Evolutionary conservation across 2,888 invertebrate genomes (phyloP).

Genomic region (Microctonus aethiopoides): DNA sequence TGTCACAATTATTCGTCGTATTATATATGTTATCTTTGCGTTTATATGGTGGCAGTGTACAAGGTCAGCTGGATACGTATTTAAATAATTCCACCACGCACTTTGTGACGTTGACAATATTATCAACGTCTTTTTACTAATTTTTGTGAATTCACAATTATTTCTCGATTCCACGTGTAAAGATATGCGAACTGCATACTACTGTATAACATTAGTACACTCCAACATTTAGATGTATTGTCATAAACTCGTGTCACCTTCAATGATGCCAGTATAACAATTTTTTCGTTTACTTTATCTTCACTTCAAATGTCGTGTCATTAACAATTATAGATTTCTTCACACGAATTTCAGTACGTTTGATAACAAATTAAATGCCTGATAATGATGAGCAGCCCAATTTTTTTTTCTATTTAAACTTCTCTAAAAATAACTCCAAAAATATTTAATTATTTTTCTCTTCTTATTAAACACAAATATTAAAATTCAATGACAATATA

Average conservation of each 20-base stretch:
- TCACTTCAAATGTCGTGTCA: neutral
- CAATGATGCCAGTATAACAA: slow-evolving; percentile 54
- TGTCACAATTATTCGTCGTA: slow-evolving; percentile 13
- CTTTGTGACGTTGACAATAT: slow-evolving; percentile 7
- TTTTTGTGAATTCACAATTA: slow-evolving; percentile 92
- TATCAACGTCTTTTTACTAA: slow-evolving; percentile 91
- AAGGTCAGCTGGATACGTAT: slow-evolving; percentile 39
- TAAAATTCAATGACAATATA: too few relatives aligned
- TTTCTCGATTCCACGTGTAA: slow-evolving; percentile 93
- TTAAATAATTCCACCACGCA: slow-evolving; percentile 4
- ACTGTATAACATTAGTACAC: slow-evolving; percentile 67
- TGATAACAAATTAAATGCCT: neutral
- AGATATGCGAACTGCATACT: slow-evolving; percentile 83
- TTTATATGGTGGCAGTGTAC: slow-evolving; percentile 36
- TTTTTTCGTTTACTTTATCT: neutral
- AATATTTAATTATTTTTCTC: too few relatives aligned
- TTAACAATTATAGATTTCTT: neutral
- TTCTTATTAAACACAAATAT: too few relatives aligned
- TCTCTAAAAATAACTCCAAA: neutral
- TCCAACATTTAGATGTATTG: slow-evolving; percentile 64
- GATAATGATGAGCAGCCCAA: neutral
- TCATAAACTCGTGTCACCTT: slow-evolving; percentile 52
- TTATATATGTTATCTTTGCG: slow-evolving; percentile 30
- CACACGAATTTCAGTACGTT: neutral
- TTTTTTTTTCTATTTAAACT: neutral